phyloP scores from a whole-genome alignment of 2,113 vertebrate species.

The Salvelinus alpinus region DNA sequence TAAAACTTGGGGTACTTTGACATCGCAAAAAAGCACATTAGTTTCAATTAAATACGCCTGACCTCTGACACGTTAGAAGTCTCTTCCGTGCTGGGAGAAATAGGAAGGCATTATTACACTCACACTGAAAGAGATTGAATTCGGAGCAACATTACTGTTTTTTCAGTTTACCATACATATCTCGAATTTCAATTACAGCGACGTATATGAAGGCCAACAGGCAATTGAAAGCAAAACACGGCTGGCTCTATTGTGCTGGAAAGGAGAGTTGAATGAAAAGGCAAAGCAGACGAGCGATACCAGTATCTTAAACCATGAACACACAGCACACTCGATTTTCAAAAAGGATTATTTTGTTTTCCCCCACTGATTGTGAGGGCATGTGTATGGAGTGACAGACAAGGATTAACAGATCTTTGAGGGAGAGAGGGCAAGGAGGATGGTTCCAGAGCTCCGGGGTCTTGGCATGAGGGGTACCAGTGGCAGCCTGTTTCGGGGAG shows the following conservation, averaged over 20 bases:
- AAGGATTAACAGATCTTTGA: neutral
- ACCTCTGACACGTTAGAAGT: neutral
- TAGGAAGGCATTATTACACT: neutral
- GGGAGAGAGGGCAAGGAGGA: neutral
- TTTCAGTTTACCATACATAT: neutral
- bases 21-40: too few relatives aligned
- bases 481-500: neutral
- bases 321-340: slow-evolving; percentile 48
- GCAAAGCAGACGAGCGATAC: slow-evolving; percentile 45
- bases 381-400: neutral
- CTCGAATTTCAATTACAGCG: slow-evolving; percentile 22
- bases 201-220: neutral
- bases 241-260: slow-evolving; percentile 17
- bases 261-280: slow-evolving; percentile 24
- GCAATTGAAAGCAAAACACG: slow-evolving; percentile 34
- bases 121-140: neutral
- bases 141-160: neutral
- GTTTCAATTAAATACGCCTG: neutral
- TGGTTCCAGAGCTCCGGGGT: neutral
- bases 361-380: slow-evolving; percentile 1
- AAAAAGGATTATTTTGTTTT: slow-evolving; percentile 59
- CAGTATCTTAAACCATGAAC: slow-evolving; percentile 51
- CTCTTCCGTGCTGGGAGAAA: neutral
- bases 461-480: neutral
- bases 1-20: too few relatives aligned